These are phyloP conservation scores for Gasteruption jaculator DNA, from an alignment of 2,888 invertebrate genomes.

Conservation along the genomic window DNA sequence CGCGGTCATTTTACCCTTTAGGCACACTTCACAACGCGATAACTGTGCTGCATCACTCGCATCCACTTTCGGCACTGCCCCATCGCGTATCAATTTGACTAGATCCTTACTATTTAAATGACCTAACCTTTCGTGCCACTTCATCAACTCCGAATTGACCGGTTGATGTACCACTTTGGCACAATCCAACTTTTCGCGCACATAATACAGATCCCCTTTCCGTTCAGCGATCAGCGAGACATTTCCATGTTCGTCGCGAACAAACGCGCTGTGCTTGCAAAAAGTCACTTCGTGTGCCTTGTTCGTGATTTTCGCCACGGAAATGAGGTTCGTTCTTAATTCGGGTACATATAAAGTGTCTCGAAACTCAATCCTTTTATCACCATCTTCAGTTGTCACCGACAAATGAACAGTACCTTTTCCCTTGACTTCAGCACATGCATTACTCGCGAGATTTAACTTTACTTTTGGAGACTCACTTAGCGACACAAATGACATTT, in stretches of 20 bases:
- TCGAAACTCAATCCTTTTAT: conserved; percentile 8
- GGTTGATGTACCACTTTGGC: neutral
- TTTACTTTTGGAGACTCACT: conserved; percentile 1
- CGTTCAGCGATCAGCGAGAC: conserved; percentile 5
- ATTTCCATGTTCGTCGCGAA: conserved; percentile 2
- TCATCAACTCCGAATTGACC: neutral
- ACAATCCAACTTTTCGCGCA: neutral
- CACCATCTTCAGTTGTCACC: neutral
- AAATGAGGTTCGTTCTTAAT: conserved; percentile 7
- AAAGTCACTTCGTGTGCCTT: conserved; percentile 1
- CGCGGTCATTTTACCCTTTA: conserved; percentile 6
- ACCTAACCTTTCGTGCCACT: conserved; percentile 9
- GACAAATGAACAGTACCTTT: conserved; percentile 6
- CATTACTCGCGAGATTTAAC: conserved; percentile 7
- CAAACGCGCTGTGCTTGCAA: conserved; percentile 6
- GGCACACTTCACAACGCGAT: conserved; percentile 2
- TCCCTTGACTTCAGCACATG: conserved; percentile 6
- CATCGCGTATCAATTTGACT: neutral
- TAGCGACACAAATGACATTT: conserved; percentile 1
- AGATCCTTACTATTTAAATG: too few relatives aligned
- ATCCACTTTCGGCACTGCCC: neutral
- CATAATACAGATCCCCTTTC: conserved; percentile 6
- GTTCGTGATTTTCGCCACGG: conserved; percentile 10
- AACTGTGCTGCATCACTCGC: neutral
- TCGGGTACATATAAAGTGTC: too few relatives aligned